Base-by-base conservation (phyloP, 1,140 invertebrate species). In the Rhagoletis pomonella region DNA sequence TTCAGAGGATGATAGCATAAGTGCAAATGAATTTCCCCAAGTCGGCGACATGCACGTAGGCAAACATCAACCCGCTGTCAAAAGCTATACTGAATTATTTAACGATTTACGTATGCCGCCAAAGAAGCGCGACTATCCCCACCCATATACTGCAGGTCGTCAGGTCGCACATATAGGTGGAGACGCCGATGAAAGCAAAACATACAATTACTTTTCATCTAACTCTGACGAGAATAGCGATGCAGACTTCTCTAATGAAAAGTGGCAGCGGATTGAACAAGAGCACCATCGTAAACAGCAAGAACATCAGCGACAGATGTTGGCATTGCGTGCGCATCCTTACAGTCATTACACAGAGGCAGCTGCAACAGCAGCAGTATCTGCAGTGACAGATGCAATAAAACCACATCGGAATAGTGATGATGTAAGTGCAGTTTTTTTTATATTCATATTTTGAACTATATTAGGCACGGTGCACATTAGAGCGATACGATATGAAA, bases 221-320 rank as follows among this genome's bases (percentile, higher is more conserved):
- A 12, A 84, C 4, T 19, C 84, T 59, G 81, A 86, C 59, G 86
- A 88, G n/a, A 77, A 88, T 73, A 62, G 73, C 29, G 86, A 87
- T 77, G 65, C 60, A 14, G 60, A 55, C 14, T 88, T 88, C 44
- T 73, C 86, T 17, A 84, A 60, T 29, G 88, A 87, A 64, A 87
- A 88, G 65, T 88, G 88, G 88, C 62, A 87, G 19, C 62, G 59
- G 47, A 88, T 88, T 42, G 81, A 87, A 64, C 77, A 88, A 29
- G 65, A 87, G 84, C 88, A 88, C 39, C 84, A 87, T 77, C 77
- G 73, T 39, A 85, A 87, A 65, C 86, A 88, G 29, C 86, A 85
- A 55, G 86, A 88, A 59, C 87, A 88, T 67, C 87, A 87, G 47
- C 85, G 59, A 39, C 55, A 60, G 17, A 81, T 88, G 85, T 73